phyloP scores from a whole-genome alignment of 30 jellyfish, hydroid and myxozoan species.

The Calvadosia cruxmelitensis region DNA sequence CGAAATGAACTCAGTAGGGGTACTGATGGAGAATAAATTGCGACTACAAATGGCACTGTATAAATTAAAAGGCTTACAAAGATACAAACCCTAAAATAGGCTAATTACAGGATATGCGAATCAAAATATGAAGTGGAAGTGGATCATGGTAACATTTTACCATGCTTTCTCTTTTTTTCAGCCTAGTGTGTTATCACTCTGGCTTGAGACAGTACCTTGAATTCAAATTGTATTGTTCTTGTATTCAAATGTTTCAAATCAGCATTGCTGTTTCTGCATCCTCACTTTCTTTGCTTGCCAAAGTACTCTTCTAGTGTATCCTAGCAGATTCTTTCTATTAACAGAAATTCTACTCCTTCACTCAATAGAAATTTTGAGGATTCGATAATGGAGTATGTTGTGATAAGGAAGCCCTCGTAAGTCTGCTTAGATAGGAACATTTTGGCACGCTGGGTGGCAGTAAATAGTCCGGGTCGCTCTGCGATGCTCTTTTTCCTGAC shows the following conservation, averaged over 20 bases:
- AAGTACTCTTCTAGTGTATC: too few relatives aligned
- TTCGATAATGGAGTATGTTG: constrained; percentile 18
- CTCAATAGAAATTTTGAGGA: constrained; percentile 28
- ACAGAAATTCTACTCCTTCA: constrained; percentile 12
- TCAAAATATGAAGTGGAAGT: too few relatives aligned
- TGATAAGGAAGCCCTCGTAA: constrained; percentile 25
- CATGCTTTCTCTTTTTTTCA: constrained; percentile 2
- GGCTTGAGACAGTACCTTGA: neutral
- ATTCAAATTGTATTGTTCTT: neutral
- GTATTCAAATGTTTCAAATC: neutral
- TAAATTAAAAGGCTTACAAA: too few relatives aligned
- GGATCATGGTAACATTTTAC: constrained; percentile 10
- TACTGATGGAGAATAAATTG: too few relatives aligned
- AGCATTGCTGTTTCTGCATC: neutral
- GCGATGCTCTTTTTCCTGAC: constrained; percentile 27
- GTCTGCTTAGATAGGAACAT: constrained; percentile 41
- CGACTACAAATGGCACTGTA: too few relatives aligned
- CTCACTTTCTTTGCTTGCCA: constrained; percentile 1
- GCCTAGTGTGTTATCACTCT: neutral
- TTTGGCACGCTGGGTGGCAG: constrained; percentile 8
- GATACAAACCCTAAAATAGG: too few relatives aligned
- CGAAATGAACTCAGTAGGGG: too few relatives aligned
- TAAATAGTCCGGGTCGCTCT: constrained; percentile 17
- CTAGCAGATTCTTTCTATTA: constrained; percentile 16
- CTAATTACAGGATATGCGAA: too few relatives aligned